A percentile compares a stretch with the other conserved stretches of the same genome.
These are phyloP conservation scores for Agrochola lota DNA, from an alignment of 2,888 invertebrate species.

Conservation along the genomic window DNA sequence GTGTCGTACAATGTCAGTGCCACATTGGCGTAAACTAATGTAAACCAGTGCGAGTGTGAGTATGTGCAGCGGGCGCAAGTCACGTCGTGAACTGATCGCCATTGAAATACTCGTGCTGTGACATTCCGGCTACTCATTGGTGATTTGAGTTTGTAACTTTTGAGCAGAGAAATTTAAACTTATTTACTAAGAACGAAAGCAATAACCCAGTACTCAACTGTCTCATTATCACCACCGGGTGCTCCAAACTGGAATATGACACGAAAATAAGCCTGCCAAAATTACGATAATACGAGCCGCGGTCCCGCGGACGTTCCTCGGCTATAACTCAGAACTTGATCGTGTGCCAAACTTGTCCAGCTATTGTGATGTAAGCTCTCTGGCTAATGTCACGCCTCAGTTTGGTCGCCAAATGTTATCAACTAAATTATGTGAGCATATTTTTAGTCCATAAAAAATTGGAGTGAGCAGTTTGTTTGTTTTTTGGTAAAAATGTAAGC, in stretches of 20 bases:
- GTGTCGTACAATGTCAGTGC: not conserved
- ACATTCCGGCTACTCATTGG: not conserved
- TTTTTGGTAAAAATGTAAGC: not conserved
- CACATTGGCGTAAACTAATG: not conserved
- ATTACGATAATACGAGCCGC: conserved; percentile 37
- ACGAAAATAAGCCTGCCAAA: conserved; percentile 54
- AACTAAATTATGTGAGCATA: conserved; percentile 32
- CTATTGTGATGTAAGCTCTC: conserved; percentile 52
- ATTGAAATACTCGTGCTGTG: not conserved
- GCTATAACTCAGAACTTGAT: conserved; percentile 63
- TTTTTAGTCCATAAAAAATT: conserved; percentile 26
- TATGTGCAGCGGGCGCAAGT: not conserved
- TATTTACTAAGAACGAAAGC: not conserved
- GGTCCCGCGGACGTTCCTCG: conserved; percentile 29
- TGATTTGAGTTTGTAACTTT: not conserved
- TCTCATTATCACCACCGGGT: conserved; percentile 34
- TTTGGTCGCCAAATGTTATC: conserved; percentile 45
- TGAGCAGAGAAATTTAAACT: not conserved
- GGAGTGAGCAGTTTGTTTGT: conserved; percentile 11
- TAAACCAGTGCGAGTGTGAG: not conserved
- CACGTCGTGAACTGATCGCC: not conserved
- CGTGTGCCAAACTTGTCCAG: conserved; percentile 60
- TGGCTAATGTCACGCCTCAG: conserved; percentile 50
- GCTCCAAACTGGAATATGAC: conserved; percentile 22
- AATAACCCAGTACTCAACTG: not conserved